Percentiles rank a stretch among this genome's conserved stretches.
phyloP scores from a whole-genome alignment of 1,140 invertebrate genomes.

The Papilio dardanus region DNA sequence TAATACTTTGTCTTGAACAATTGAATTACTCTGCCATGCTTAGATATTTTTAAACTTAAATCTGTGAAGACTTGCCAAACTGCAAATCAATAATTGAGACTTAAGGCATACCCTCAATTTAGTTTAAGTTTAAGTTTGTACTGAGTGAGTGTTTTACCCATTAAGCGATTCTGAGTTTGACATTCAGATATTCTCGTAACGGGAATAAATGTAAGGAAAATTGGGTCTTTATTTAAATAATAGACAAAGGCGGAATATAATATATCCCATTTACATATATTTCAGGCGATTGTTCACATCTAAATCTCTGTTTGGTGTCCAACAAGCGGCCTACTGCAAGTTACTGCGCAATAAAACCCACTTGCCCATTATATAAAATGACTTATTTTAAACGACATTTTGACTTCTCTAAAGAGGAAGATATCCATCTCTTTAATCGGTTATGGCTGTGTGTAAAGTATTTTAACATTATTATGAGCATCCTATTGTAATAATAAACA shows the following conservation, averaged over 20 bases:
- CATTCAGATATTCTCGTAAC: background rate
- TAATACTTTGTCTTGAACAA: background rate
- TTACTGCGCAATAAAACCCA: conserved; percentile 33
- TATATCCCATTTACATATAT: conserved; percentile 9
- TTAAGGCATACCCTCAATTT: too few relatives aligned
- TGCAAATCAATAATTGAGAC: too few relatives aligned
- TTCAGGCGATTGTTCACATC: conserved; percentile 25
- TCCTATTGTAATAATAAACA: too few relatives aligned
- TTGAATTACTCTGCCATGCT: background rate
- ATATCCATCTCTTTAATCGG: background rate
- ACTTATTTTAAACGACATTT: conserved; percentile 23
- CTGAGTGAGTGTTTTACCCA: background rate
- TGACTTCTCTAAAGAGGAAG: background rate
- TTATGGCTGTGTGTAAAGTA: background rate
- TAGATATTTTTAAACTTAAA: background rate
- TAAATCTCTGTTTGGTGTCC: conserved; percentile 31
- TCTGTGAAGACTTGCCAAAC: background rate
- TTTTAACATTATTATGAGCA: background rate
- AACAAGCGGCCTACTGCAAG: conserved; percentile 31
- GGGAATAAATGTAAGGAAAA: background rate
- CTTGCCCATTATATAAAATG: conserved; percentile 27
- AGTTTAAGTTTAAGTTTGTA: background rate
- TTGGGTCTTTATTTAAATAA: background rate
- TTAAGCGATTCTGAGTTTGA: background rate
- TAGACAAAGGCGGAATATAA: background rate